These are phyloP conservation scores for Pheosia tremula DNA, from an alignment of 2,888 invertebrate genomes.

Conservation along the genomic window DNA sequence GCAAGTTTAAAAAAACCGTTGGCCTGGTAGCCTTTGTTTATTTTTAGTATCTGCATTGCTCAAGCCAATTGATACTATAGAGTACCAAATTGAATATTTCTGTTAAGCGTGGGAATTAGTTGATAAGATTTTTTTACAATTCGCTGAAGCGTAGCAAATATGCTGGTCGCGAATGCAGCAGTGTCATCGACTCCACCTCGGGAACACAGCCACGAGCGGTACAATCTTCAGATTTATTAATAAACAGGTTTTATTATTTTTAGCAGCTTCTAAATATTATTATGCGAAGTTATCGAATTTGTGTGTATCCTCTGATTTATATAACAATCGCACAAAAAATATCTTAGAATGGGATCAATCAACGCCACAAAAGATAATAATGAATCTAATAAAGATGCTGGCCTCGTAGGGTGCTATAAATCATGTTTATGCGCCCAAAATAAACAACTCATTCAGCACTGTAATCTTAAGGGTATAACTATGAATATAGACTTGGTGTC, in stretches of 20 bases:
- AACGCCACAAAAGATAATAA: neutral
- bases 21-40: no score
- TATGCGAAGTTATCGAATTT: neutral
- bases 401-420: slow-evolving; percentile 31
- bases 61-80: no score
- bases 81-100: slow-evolving; percentile 14
- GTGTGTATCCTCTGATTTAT: neutral
- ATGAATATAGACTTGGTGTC: slow-evolving; percentile 45
- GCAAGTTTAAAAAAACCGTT: no score
- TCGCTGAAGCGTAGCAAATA: slow-evolving; percentile 69
- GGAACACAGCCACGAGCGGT: slow-evolving; percentile 32
- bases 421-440: slow-evolving; percentile 40
- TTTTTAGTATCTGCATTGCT: no score
- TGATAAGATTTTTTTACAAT: slow-evolving; percentile 55
- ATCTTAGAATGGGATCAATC: neutral
- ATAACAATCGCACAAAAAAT: neutral
- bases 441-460: slow-evolving; percentile 33
- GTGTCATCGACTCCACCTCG: slow-evolving; percentile 58
- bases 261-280: slow-evolving; percentile 5
- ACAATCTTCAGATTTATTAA: slow-evolving; percentile 21
- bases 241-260: slow-evolving; percentile 15
- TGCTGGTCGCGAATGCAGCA: slow-evolving; percentile 52
- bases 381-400: neutral
- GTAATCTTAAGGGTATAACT: slow-evolving; percentile 44
- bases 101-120: slow-evolving; percentile 62